These are phyloP conservation scores for Numenius phaeopus DNA, from an alignment of 2,797 vertebrate genomes.

Conservation along the genomic window DNA sequence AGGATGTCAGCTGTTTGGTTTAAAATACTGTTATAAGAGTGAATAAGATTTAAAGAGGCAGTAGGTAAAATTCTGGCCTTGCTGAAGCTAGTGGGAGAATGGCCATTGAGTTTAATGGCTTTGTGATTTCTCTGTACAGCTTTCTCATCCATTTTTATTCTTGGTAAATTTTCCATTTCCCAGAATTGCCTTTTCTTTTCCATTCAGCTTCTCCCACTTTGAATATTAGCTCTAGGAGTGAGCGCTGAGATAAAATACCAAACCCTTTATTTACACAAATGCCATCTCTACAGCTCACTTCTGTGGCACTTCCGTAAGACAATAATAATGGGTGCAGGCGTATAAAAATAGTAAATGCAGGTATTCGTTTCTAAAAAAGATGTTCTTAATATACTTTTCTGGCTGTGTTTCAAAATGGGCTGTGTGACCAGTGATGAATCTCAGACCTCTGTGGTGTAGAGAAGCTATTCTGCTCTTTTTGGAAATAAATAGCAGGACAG, in stretches of 20 bases:
- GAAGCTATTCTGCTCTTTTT: neutral
- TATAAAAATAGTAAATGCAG: neutral
- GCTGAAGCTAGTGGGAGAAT: neutral
- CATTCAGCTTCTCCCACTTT: slow-evolving; percentile 2
- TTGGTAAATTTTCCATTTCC: slow-evolving; percentile 13
- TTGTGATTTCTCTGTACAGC: neutral
- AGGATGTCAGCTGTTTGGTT: slow-evolving; percentile 52
- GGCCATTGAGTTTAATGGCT: neutral
- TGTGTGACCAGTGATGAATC: neutral
- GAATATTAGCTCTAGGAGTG: neutral
- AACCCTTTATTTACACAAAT: slow-evolving; percentile 3
- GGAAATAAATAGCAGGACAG: neutral
- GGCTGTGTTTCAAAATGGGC: neutral
- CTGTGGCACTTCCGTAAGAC: neutral
- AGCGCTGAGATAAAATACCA: neutral
- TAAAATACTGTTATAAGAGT: slow-evolving; percentile 15
- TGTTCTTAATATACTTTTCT: neutral
- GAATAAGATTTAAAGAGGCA: slow-evolving; percentile 56
- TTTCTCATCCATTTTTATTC: slow-evolving; percentile 16
- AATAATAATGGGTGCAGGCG: neutral
- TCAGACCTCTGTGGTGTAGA: neutral
- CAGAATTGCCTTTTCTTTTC: neutral
- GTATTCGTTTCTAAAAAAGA: neutral
- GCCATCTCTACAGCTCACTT: neutral
- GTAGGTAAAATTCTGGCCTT: neutral